Percentiles rank a stretch among this genome's conserved stretches.
These are phyloP conservation scores for Epiblema foenella DNA, from an alignment of 2,888 invertebrate species.

Conservation along the genomic window DNA sequence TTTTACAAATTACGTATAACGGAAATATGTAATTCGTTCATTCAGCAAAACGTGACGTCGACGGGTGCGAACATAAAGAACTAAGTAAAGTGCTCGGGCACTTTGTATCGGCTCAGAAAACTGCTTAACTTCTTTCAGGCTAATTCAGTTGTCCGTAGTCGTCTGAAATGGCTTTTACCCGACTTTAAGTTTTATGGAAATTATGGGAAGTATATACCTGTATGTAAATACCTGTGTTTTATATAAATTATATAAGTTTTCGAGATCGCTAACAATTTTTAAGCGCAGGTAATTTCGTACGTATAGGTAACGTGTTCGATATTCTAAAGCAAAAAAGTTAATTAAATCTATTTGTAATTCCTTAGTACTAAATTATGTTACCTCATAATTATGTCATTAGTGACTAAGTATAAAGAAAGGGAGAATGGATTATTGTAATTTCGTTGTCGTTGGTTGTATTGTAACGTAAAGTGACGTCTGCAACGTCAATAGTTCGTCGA, in stretches of 20 bases:
- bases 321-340: too few species aligned
- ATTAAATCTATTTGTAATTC: too few species aligned
- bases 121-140: slow-evolving; percentile 30
- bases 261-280: not conserved
- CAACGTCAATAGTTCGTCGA: not conserved
- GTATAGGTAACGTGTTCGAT: not conserved
- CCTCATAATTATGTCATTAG: too few species aligned
- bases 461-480: too few species aligned
- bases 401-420: too few species aligned
- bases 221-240: slow-evolving; percentile 11
- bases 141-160: slow-evolving; percentile 13
- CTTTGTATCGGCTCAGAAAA: slow-evolving; percentile 30
- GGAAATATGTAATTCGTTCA: not conserved
- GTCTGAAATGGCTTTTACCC: slow-evolving; percentile 10
- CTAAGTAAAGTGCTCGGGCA: slow-evolving; percentile 17
- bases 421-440: too few species aligned
- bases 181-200: slow-evolving; percentile 18
- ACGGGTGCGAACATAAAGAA: not conserved
- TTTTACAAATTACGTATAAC: not conserved
- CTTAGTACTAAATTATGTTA: too few species aligned
- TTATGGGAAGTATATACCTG: slow-evolving; percentile 11
- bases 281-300: not conserved
- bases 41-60: too few species aligned
- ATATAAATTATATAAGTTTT: slow-evolving; percentile 9
- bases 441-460: too few species aligned